phyloP scores from a whole-genome alignment of 2,113 vertebrate genomes.

The Sus scrofa region DNA sequence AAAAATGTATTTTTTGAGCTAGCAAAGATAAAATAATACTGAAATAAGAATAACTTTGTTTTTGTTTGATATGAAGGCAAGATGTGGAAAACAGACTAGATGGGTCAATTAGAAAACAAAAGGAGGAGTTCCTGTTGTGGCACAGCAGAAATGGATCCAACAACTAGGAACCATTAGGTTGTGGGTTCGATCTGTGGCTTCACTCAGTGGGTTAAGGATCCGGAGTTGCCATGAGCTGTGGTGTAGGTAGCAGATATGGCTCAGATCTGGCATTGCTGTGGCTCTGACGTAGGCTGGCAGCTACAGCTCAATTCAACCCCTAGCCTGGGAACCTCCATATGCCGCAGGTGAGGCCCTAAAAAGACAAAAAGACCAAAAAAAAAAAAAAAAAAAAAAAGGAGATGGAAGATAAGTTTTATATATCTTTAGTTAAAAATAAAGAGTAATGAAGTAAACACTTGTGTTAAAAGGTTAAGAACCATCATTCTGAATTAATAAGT shows the following conservation, averaged over 20 bases:
- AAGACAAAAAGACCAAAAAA: too few relatives aligned
- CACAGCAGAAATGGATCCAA: too few relatives aligned
- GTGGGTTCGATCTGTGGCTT: too few relatives aligned
- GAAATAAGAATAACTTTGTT: neutral
- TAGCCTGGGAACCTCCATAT: too few relatives aligned
- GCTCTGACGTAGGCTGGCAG: too few relatives aligned
- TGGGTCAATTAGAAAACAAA: neutral
- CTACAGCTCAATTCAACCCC: too few relatives aligned
- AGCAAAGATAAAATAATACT: neutral
- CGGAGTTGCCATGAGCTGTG: too few relatives aligned
- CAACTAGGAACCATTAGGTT: too few relatives aligned
- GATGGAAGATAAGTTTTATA: neutral
- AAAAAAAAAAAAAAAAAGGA: neutral
- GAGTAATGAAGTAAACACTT: neutral
- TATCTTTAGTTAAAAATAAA: neutral
- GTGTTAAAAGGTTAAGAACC: neutral
- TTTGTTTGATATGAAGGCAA: conserved; percentile 22
- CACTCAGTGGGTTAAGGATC: too few relatives aligned
- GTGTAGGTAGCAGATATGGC: too few relatives aligned
- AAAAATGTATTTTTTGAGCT: neutral
- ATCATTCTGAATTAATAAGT: neutral
- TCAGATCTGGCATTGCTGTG: too few relatives aligned
- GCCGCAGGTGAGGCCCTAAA: too few relatives aligned
- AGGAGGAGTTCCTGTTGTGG: neutral
- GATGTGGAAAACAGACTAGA: neutral